Evolutionary conservation across 2,888 invertebrate genomes (phyloP).

Genomic region (Cephus pulcher): DNA sequence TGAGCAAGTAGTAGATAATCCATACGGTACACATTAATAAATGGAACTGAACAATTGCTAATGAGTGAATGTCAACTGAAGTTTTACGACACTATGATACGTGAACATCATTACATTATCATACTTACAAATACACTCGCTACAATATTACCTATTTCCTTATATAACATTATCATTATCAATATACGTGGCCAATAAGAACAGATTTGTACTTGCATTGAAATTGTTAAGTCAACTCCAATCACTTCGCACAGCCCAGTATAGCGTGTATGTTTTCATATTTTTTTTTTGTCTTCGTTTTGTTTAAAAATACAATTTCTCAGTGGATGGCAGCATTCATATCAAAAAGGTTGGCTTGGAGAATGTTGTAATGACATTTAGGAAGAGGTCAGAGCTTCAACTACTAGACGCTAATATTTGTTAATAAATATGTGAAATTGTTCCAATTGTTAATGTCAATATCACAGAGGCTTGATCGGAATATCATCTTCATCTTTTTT

Average conservation of each 20-base stretch:
- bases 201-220: slow-evolving; percentile 67
- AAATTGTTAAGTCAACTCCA: slow-evolving; percentile 67
- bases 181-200: slow-evolving; percentile 67
- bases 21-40: slow-evolving; percentile 36
- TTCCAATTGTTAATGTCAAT: slow-evolving; percentile 61
- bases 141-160: slow-evolving; percentile 59
- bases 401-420: slow-evolving; percentile 51
- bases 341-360: slow-evolving; percentile 63
- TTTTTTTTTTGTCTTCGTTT: slow-evolving; percentile 50
- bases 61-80: slow-evolving; percentile 45
- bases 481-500: slow-evolving; percentile 44
- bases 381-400: slow-evolving; percentile 48
- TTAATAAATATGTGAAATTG: slow-evolving; percentile 59
- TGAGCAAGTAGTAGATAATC: slow-evolving; percentile 41
- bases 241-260: slow-evolving; percentile 67
- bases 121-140: slow-evolving; percentile 61
- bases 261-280: slow-evolving; percentile 63
- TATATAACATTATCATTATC: slow-evolving; percentile 57
- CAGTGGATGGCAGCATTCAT: slow-evolving; percentile 61
- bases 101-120: slow-evolving; percentile 55
- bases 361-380: slow-evolving; percentile 65
- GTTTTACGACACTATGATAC: slow-evolving; percentile 44
- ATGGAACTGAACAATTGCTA: slow-evolving; percentile 39
- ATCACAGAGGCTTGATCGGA: slow-evolving; percentile 66
- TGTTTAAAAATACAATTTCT: slow-evolving; percentile 63